These are phyloP conservation scores for Morpho deidamia DNA, from an alignment of 2,888 invertebrate species.

Conservation along the genomic window DNA sequence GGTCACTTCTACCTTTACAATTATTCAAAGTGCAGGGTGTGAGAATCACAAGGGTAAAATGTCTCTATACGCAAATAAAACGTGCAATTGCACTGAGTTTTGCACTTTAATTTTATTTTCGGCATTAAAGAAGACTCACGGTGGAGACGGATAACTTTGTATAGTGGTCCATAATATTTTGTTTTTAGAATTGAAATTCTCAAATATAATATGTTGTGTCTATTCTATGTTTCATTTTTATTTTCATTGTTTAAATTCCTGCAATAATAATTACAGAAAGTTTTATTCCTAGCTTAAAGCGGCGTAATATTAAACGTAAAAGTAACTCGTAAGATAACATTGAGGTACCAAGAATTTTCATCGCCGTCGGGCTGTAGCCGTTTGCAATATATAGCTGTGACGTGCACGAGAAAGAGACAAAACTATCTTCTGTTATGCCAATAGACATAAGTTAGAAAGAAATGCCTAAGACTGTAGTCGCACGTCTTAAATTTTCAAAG, in stretches of 20 bases:
- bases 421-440: slow-evolving; percentile 41
- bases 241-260: background rate
- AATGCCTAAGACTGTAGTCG: slow-evolving; percentile 56
- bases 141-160: too few species aligned
- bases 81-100: background rate
- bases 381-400: slow-evolving; percentile 69
- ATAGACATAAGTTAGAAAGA: slow-evolving; percentile 66
- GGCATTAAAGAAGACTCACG: background rate
- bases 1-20: slow-evolving; percentile 20
- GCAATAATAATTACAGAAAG: slow-evolving; percentile 3
- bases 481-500: slow-evolving; percentile 67
- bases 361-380: slow-evolving; percentile 63
- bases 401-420: slow-evolving; percentile 62
- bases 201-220: too few species aligned
- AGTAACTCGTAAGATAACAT: slow-evolving; percentile 70
- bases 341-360: slow-evolving; percentile 74
- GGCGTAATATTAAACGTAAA: slow-evolving; percentile 68
- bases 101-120: slow-evolving; percentile 4
- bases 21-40: slow-evolving; percentile 21
- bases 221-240: background rate
- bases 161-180: too few species aligned
- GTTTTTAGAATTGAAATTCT: too few species aligned
- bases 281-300: slow-evolving; percentile 48
- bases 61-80: slow-evolving; percentile 3
- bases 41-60: slow-evolving; percentile 8